These are phyloP conservation scores for Synergus umbraculus DNA, from an alignment of 2,888 invertebrate species.

Conservation along the genomic window DNA sequence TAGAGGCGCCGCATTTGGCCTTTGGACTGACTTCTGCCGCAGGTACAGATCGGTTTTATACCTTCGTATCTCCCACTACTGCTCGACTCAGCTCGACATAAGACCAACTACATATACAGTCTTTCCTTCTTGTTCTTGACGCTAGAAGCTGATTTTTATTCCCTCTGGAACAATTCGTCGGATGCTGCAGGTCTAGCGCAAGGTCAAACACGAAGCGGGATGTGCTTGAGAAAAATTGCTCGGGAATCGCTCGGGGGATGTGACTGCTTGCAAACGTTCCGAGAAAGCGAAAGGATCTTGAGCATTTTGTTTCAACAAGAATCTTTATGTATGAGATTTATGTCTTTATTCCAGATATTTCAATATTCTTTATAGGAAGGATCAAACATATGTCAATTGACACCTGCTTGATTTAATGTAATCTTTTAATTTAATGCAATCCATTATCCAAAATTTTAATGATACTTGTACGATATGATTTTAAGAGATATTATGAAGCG, in stretches of 20 bases:
- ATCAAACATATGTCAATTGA: background rate
- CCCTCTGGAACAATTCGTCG: constrained; percentile 54
- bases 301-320: background rate
- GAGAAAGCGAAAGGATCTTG: constrained; percentile 8
- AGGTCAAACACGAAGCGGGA: constrained; percentile 53
- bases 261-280: background rate
- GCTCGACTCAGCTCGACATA: constrained; percentile 50
- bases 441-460: too few species aligned
- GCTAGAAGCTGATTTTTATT: constrained; percentile 52
- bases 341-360: background rate
- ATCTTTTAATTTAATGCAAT: too few species aligned
- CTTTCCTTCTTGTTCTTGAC: constrained; percentile 43
- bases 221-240: constrained; percentile 25
- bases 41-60: constrained; percentile 73
- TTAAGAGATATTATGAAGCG: too few species aligned
- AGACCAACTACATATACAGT: constrained; percentile 11
- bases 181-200: constrained; percentile 56
- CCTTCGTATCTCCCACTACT: constrained; percentile 74
- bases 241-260: background rate
- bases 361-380: background rate
- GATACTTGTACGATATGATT: too few species aligned
- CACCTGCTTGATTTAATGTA: too few species aligned
- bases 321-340: background rate
- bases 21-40: constrained; percentile 73
- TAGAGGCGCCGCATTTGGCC: constrained; percentile 75